Percentiles rank a stretch among this genome's conserved stretches.
phyloP scores from a whole-genome alignment of 2,797 vertebrate genomes.

The Sebastiscus tertius region DNA sequence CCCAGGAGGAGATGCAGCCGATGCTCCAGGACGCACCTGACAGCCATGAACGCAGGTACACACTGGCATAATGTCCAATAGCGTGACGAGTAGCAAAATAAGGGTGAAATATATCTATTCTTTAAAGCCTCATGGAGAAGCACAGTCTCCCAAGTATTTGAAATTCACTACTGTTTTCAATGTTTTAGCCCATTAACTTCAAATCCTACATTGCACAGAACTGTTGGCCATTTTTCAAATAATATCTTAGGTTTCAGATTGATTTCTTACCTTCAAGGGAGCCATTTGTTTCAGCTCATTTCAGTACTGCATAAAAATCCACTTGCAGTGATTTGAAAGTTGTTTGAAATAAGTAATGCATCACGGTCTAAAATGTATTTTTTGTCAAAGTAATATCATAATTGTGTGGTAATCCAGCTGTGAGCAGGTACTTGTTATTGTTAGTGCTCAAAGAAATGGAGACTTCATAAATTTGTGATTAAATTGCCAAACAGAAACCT shows the following conservation, averaged over 20 bases:
- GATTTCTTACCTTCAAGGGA: constrained; percentile 47
- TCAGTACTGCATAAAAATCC: constrained; percentile 4
- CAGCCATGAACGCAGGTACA: constrained; percentile 91
- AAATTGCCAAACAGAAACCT: neutral
- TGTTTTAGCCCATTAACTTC: constrained; percentile 50
- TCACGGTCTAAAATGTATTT: neutral
- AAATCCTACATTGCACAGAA: constrained; percentile 10
- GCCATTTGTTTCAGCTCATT: constrained; percentile 47
- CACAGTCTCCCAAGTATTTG: constrained; percentile 5
- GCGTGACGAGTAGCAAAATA: neutral
- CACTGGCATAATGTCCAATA: too few species aligned
- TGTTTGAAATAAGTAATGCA: constrained; percentile 10
- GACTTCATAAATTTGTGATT: neutral
- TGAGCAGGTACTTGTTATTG: neutral
- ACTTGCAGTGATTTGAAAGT: neutral
- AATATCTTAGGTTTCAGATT: constrained; percentile 24
- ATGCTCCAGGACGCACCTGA: constrained; percentile 93
- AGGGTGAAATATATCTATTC: neutral
- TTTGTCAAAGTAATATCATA: neutral
- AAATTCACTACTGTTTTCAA: constrained; percentile 32
- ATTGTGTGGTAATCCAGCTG: neutral
- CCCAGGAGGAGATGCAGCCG: constrained; percentile 96
- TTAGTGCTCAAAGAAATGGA: neutral
- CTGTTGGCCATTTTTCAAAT: constrained; percentile 21
- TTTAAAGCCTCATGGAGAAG: constrained; percentile 10